Conservation (phyloP, 2,797 vertebrate species). For the Intellagama lesueurii region DNA sequence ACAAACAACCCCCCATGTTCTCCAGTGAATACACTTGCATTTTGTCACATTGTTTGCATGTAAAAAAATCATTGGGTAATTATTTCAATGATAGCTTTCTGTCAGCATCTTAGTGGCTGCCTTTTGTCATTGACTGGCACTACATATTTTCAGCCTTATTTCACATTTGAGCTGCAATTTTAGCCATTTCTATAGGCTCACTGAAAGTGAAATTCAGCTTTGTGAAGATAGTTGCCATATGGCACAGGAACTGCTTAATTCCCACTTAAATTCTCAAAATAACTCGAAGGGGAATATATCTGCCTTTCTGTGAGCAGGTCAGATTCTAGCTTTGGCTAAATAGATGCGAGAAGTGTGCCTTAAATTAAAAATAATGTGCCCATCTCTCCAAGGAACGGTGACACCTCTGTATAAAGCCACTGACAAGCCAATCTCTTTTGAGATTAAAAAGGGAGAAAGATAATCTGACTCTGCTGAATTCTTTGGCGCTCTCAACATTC, state of each 20-base stretch:
- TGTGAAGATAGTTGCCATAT: conserved; percentile 24
- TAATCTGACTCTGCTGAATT: conserved; percentile 18
- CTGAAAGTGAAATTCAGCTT: conserved; percentile 19
- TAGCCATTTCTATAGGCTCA: background rate
- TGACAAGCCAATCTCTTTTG: conserved; percentile 41
- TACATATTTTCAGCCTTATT: conserved; percentile 22
- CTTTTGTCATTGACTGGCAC: background rate
- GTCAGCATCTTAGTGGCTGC: background rate
- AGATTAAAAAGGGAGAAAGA: conserved; percentile 27
- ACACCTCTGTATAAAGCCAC: conserved; percentile 26
- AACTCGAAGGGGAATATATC: conserved; percentile 20
- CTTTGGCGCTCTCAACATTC: conserved; percentile 16
- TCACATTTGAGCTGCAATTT: conserved; percentile 9
- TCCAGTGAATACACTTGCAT: background rate
- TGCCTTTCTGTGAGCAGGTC: conserved; percentile 6
- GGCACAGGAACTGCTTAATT: conserved; percentile 23
- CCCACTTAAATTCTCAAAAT: conserved; percentile 37
- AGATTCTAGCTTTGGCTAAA: conserved; percentile 21
- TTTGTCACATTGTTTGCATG: background rate
- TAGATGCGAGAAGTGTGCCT: background rate
- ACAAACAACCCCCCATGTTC: background rate
- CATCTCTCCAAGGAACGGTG: background rate
- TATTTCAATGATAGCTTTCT: conserved; percentile 18
- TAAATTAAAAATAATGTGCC: conserved; percentile 20
- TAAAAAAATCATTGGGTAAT: background rate